These are phyloP conservation scores for Girardinus metallicus DNA, from an alignment of 2,797 vertebrate genomes.

Conservation along the genomic window DNA sequence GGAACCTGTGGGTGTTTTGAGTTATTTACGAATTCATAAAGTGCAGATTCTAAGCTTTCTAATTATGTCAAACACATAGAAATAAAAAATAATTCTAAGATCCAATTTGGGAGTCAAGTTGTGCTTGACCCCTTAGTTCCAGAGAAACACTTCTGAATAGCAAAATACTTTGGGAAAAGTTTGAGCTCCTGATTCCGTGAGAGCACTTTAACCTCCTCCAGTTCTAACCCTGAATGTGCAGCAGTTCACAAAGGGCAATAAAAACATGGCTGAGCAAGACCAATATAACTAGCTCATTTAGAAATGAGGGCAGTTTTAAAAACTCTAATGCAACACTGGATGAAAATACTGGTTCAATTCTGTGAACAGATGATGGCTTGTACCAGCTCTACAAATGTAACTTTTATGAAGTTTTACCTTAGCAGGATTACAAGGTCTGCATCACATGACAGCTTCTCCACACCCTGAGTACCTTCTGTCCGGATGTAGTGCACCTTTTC, in stretches of 20 bases:
- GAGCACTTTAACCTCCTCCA: not conserved
- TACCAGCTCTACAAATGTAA: not conserved
- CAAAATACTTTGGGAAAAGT: not conserved
- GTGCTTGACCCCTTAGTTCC: not conserved
- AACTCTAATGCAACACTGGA: not conserved
- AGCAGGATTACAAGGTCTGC: constrained; percentile 96
- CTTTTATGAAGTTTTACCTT: constrained; percentile 80
- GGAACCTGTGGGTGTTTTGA: no score
- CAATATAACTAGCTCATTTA: not conserved
- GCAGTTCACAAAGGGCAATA: not conserved
- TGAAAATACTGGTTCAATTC: no score
- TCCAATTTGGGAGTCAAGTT: not conserved
- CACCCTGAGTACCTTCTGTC: constrained; percentile 91
- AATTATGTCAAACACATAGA: no score
- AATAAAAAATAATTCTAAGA: no score
- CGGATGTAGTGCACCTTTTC: constrained; percentile 98
- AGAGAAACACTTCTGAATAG: not conserved
- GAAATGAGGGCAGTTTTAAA: not conserved
- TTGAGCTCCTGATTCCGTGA: not conserved
- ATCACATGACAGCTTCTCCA: constrained; percentile 96
- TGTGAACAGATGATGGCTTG: not conserved
- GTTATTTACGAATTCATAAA: no score
- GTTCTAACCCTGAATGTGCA: not conserved
- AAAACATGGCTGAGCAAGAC: not conserved
- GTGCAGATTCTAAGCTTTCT: no score